Evolutionary conservation across 2,888 invertebrate species (phyloP), one percentile per base, ranked within the genome.

Genomic region (Lasius platythorax): DNA sequence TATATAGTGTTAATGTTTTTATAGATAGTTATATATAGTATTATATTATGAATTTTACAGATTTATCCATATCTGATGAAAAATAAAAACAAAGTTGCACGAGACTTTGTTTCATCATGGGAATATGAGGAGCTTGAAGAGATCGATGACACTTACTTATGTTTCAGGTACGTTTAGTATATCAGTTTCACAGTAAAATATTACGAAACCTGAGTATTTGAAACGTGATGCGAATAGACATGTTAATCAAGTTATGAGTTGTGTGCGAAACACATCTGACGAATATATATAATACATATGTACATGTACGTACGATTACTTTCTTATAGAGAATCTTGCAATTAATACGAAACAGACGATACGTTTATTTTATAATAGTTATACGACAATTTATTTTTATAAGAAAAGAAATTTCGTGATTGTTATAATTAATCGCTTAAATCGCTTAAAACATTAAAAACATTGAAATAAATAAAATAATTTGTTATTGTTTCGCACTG

Each of bases 141-240:
- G 84, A 89, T 89, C 87, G 89, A 87, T 89, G 86, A 73, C 73
- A 85, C 84, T 89, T 89, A 83, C 87, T 89, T 86, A 81, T 74
- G 79, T 89, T 86, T 85, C 83, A 76, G 63, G n/a, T 46, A 46
- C 15, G 15, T 46, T 15, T 46, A 18, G 67, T 67, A 28, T 46
- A 89, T 89, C 89, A 83, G 82, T 87, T 89, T 89, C 86, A 72
- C 64, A n/a, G 67, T 46, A 50, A 53, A 56, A 75, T 68, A 46
- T 46, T 61, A 63, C 63, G 72, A 70, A 87, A 64, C 46, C 75
- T 40, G 78, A 83, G 79, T 46, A 46, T 46, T 46, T 46, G 46
- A 15, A 12, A 15, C 76, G 73, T 64, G 83, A 87, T 61, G 83
- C 58, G n/a, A 56, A 70, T 50, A 50, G 75, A 76, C 46, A 76